A percentile compares a stretch with the other conserved stretches of the same genome.
Conservation (phyloP, 1,140 invertebrate genomes). For the Drosophila takahashii region DNA sequence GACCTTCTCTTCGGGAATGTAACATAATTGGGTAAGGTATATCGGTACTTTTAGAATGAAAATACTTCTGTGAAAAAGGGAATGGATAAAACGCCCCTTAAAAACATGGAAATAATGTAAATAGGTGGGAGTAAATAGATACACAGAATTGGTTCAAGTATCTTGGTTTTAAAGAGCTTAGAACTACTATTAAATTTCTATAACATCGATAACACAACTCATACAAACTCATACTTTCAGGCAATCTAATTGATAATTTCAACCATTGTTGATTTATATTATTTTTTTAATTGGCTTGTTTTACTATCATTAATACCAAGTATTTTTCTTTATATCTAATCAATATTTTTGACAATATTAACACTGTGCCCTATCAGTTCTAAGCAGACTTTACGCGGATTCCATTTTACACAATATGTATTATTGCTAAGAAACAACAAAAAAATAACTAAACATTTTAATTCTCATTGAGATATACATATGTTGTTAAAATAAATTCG, state of each 20-base stretch:
- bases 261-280: not conserved
- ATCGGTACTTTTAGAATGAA: not conserved
- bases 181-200: too few relatives aligned
- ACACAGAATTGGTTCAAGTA: too few relatives aligned
- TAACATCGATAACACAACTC: not conserved
- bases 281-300: not conserved
- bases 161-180: too few relatives aligned
- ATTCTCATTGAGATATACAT: too few relatives aligned
- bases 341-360: not conserved
- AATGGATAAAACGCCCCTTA: slow-evolving; percentile 13
- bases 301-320: not conserved
- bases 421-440: too few relatives aligned
- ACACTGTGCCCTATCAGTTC: not conserved
- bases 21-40: not conserved
- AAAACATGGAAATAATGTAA: slow-evolving; percentile 7
- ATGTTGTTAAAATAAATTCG: too few relatives aligned
- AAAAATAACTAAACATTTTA: too few relatives aligned
- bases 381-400: too few relatives aligned
- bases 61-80: too few relatives aligned
- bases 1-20: not conserved
- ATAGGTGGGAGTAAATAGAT: slow-evolving; percentile 5
- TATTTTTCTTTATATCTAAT: not conserved
- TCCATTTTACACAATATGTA: too few relatives aligned
- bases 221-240: not conserved
- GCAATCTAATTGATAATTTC: not conserved